These are phyloP conservation scores for Parapristionchus giblindavisi DNA, from an alignment of 2,888 invertebrate genomes.

Conservation along the genomic window DNA sequence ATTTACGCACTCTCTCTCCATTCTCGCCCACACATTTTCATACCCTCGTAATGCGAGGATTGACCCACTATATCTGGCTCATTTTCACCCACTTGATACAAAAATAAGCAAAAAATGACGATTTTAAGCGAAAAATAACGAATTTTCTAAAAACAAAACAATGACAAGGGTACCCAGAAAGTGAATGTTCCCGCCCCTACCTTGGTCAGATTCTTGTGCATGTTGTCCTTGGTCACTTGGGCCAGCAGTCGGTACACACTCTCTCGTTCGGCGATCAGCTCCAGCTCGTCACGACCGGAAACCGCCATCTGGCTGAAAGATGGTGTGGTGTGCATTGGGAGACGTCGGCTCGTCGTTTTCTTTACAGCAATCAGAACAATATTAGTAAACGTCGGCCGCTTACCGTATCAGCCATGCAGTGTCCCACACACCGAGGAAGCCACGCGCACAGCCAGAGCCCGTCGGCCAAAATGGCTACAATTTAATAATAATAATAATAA, in stretches of 20 bases:
- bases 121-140: too few species aligned
- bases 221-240: slow-evolving; percentile 95
- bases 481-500: neutral
- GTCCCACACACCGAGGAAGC: slow-evolving; percentile 93
- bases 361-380: neutral
- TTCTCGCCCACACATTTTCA: too few species aligned
- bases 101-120: too few species aligned
- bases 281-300: slow-evolving; percentile 37
- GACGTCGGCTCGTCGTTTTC: neutral
- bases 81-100: neutral
- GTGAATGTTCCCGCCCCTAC: too few species aligned
- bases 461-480: slow-evolving; percentile 89
- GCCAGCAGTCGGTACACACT: slow-evolving; percentile 87
- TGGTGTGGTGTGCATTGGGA: neutral
- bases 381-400: slow-evolving; percentile 71
- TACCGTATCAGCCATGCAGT: slow-evolving; percentile 92
- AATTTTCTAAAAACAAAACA: too few species aligned
- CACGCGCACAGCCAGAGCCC: slow-evolving; percentile 95
- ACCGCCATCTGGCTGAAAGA: slow-evolving; percentile 14
- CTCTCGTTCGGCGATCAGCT: slow-evolving; percentile 90
- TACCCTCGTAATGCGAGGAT: too few species aligned
- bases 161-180: too few species aligned
- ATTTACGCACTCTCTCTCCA: too few species aligned
- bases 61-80: too few species aligned
- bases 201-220: slow-evolving; percentile 70